A percentile compares a stretch with the other conserved stretches of the same genome.
Evolutionary conservation across 1,140 invertebrate genomes (phyloP).

Genomic region (Eurosta solidaginis): DNA sequence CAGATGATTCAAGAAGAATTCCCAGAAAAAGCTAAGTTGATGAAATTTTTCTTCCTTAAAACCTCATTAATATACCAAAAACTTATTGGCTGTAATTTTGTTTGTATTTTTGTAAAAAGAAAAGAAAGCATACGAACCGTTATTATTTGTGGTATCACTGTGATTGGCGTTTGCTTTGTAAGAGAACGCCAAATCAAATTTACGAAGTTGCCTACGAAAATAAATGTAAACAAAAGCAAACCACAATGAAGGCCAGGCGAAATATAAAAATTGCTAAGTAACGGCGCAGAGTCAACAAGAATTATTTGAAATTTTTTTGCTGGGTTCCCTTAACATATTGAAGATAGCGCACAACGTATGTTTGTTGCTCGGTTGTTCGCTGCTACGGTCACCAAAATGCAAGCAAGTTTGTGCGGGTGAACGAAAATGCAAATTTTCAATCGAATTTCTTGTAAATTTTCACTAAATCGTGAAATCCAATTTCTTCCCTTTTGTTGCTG

Average conservation of each 20-base stretch:
- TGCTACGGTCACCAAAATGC: not conserved
- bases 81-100: too few relatives aligned
- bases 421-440: constrained; percentile 19
- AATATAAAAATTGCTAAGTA: not conserved
- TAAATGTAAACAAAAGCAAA: constrained; percentile 20
- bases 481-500: not conserved
- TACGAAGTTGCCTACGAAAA: constrained; percentile 6
- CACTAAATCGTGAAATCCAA: constrained; percentile 6
- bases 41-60: too few relatives aligned
- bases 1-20: too few relatives aligned
- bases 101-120: too few relatives aligned
- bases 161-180: too few relatives aligned
- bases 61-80: too few relatives aligned
- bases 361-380: too few relatives aligned
- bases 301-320: constrained; percentile 2
- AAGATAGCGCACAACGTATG: not conserved
- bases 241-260: not conserved
- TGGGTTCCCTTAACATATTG: too few relatives aligned
- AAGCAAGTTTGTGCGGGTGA: not conserved
- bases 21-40: too few relatives aligned
- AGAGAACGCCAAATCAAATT: constrained; percentile 24
- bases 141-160: not conserved
- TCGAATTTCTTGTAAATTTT: not conserved
- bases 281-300: not conserved
- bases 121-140: not conserved